These are phyloP conservation scores for Gambelia wislizenii DNA, from an alignment of 2,797 vertebrate genomes.

Conservation along the genomic window DNA sequence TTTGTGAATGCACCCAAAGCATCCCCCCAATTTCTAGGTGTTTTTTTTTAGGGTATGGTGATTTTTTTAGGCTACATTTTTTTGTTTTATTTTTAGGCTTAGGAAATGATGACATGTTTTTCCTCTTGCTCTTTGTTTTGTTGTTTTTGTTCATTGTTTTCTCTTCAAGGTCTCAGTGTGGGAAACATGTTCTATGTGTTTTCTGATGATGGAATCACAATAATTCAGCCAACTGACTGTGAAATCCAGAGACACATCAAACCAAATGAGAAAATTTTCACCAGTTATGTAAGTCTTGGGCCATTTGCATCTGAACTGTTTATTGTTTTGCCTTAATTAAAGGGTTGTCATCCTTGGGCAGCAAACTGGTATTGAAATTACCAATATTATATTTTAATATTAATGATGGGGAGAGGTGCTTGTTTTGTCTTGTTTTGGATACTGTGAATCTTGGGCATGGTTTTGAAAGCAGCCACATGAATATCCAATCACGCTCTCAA, in stretches of 20 bases:
- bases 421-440: too few species aligned
- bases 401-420: too few species aligned
- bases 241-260: constrained; percentile 92
- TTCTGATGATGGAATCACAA: constrained; percentile 90
- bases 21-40: constrained; percentile 34
- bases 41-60: constrained; percentile 37
- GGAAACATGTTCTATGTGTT: constrained; percentile 98
- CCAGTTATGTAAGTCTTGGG: constrained; percentile 87
- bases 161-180: constrained; percentile 89
- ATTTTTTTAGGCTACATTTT: constrained; percentile 27
- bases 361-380: too few species aligned
- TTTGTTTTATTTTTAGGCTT: constrained; percentile 1
- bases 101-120: constrained; percentile 9
- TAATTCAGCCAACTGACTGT: constrained; percentile 91
- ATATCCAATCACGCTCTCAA: too few species aligned
- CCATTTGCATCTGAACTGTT: neutral
- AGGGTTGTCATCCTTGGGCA: too few species aligned
- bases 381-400: too few species aligned
- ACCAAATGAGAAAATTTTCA: constrained; percentile 88
- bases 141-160: constrained; percentile 35
- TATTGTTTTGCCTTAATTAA: neutral
- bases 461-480: too few species aligned
- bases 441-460: too few species aligned
- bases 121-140: constrained; percentile 45
- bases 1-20: constrained; percentile 46